These are phyloP conservation scores for Agrotis puta DNA, from an alignment of 2,888 invertebrate species.

Conservation along the genomic window DNA sequence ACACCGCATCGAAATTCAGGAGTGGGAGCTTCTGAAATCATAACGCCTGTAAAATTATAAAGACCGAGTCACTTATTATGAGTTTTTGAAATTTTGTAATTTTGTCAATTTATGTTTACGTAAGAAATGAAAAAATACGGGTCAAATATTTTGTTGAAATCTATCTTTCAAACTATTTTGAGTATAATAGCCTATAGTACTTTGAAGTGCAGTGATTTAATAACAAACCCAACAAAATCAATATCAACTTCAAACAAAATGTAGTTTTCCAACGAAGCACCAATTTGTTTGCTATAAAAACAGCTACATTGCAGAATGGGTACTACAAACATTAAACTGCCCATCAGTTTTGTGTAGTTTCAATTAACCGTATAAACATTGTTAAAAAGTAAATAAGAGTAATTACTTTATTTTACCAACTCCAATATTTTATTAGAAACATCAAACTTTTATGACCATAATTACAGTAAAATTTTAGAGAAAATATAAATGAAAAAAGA, in stretches of 20 bases:
- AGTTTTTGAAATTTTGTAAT: too few species aligned
- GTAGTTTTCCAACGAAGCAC: slow-evolving; percentile 34
- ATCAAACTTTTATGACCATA: background rate
- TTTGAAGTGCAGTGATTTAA: slow-evolving; percentile 19
- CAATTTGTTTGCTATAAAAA: slow-evolving; percentile 52
- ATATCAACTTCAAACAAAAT: slow-evolving; percentile 28
- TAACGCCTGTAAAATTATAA: too few species aligned
- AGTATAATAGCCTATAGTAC: too few species aligned
- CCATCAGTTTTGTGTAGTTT: slow-evolving; percentile 40
- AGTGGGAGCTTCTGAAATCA: too few species aligned
- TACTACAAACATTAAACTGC: slow-evolving; percentile 28
- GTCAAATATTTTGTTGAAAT: too few species aligned
- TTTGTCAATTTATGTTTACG: too few species aligned
- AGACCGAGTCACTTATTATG: too few species aligned
- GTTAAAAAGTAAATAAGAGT: background rate
- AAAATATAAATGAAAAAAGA: too few species aligned
- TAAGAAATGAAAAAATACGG: too few species aligned
- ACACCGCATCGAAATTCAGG: too few species aligned
- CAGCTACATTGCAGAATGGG: slow-evolving; percentile 49
- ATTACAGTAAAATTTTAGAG: too few species aligned
- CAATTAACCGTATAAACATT: slow-evolving; percentile 36
- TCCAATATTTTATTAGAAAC: background rate
- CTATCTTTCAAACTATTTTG: too few species aligned
- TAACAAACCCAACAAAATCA: slow-evolving; percentile 24
- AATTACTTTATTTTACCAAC: background rate